Percentiles rank a stretch among this genome's conserved stretches.
phyloP scores from a whole-genome alignment of 2,797 vertebrate genomes.

The Tarsius wallacei region DNA sequence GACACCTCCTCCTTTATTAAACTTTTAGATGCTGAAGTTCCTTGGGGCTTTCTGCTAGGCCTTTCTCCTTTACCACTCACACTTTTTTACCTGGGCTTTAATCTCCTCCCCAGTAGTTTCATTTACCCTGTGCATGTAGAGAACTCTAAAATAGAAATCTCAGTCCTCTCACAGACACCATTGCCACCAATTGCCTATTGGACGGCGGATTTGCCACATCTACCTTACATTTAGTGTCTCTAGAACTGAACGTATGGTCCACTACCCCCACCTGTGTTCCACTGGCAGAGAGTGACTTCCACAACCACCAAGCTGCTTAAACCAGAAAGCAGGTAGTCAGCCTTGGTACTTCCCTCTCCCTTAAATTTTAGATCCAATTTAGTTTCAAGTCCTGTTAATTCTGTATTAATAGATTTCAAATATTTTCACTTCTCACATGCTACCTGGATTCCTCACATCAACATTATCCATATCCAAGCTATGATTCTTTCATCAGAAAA shows the following conservation, averaged over 20 bases:
- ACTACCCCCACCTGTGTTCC: background rate
- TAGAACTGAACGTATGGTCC: background rate
- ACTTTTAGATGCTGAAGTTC: background rate
- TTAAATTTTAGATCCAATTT: background rate
- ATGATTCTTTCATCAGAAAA: background rate
- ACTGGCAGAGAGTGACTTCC: background rate
- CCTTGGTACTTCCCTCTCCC: background rate
- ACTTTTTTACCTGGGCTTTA: background rate
- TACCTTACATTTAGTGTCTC: accelerated
- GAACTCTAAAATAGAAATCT: background rate
- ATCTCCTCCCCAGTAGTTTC: background rate
- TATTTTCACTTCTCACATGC: background rate
- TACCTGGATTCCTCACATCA: background rate
- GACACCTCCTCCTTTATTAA: background rate
- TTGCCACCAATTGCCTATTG: background rate
- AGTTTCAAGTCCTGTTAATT: background rate
- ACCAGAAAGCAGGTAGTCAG: background rate
- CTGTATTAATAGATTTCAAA: background rate
- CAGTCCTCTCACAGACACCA: background rate
- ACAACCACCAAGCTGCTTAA: background rate
- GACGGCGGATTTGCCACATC: background rate
- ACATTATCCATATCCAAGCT: background rate
- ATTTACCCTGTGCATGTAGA: background rate
- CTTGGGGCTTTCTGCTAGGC: background rate
- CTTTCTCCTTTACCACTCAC: background rate